Conservation (phyloP, 2,797 vertebrate genomes). For the Otus scops region DNA sequence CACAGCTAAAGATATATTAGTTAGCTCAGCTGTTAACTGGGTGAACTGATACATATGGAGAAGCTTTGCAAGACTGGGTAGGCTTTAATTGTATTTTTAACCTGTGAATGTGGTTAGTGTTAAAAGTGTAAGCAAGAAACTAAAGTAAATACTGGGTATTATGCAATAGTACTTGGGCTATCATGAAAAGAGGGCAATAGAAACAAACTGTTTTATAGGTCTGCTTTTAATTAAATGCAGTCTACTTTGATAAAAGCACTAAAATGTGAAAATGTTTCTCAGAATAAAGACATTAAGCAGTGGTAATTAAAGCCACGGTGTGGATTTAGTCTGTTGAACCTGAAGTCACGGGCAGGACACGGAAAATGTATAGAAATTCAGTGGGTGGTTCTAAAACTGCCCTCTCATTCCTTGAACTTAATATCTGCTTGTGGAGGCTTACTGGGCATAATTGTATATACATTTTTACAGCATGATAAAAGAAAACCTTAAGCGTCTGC, state of each 20-base stretch:
- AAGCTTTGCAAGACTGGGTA: not conserved
- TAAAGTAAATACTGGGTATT: constrained; percentile 20
- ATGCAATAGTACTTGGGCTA: constrained; percentile 45
- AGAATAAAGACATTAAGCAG: not conserved
- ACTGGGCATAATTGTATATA: constrained; percentile 36
- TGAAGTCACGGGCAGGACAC: not conserved
- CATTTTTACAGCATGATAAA: constrained; percentile 49
- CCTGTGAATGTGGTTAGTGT: not conserved
- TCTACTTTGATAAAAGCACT: constrained; percentile 19
- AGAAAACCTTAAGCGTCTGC: constrained; percentile 50
- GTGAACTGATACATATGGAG: not conserved
- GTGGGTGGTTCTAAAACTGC: constrained; percentile 37
- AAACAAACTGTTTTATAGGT: not conserved
- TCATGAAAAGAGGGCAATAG: not conserved
- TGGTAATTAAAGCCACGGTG: not conserved
- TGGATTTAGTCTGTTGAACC: not conserved
- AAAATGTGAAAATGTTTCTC: not conserved
- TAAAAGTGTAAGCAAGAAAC: not conserved
- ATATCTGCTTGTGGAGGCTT: constrained; percentile 45
- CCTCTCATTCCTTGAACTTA: constrained; percentile 43
- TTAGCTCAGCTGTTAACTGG: not conserved
- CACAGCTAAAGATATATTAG: not conserved
- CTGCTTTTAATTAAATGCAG: constrained; percentile 52
- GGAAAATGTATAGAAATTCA: not conserved
- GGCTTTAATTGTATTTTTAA: not conserved